phyloP scores from a whole-genome alignment of 2,113 vertebrate genomes.

The Erinaceus europaeus region DNA sequence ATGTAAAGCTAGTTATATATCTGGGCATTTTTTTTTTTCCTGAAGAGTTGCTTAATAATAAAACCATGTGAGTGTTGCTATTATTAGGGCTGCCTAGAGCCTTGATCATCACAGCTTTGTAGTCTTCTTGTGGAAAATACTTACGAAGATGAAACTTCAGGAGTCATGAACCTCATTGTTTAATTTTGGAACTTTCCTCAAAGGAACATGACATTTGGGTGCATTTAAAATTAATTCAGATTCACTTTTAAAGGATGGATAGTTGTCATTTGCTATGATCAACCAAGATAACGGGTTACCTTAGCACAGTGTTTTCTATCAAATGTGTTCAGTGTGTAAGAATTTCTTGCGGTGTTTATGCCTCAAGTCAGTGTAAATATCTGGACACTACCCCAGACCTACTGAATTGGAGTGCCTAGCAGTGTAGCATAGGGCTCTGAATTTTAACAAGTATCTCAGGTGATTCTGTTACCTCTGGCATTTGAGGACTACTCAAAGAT shows the following conservation, averaged over 20 bases:
- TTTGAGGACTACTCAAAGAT: background rate
- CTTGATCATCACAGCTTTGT: slow-evolving; percentile 6
- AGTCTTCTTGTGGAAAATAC: background rate
- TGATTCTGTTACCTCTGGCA: background rate
- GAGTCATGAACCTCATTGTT: slow-evolving; percentile 38
- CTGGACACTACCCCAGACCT: background rate
- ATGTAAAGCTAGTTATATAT: slow-evolving; percentile 54
- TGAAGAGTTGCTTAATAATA: background rate
- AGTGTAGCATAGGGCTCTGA: background rate
- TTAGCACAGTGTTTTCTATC: slow-evolving; percentile 4
- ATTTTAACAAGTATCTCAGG: background rate
- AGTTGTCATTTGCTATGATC: background rate
- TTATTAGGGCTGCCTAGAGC: background rate
- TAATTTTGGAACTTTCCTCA: slow-evolving; percentile 39
- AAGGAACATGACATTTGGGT: background rate
- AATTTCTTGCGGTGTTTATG: background rate
- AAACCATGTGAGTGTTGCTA: slow-evolving; percentile 7
- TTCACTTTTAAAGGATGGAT: background rate
- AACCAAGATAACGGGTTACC: background rate
- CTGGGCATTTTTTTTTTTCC: slow-evolving; percentile 17
- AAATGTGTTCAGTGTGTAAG: background rate
- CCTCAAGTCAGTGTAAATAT: slow-evolving; percentile 26
- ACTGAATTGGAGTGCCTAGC: background rate
- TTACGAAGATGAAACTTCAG: background rate
- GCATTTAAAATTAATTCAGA: slow-evolving; percentile 36